These are phyloP conservation scores for Bufo gargarizans DNA, from an alignment of 2,113 vertebrate genomes.

Conservation along the genomic window DNA sequence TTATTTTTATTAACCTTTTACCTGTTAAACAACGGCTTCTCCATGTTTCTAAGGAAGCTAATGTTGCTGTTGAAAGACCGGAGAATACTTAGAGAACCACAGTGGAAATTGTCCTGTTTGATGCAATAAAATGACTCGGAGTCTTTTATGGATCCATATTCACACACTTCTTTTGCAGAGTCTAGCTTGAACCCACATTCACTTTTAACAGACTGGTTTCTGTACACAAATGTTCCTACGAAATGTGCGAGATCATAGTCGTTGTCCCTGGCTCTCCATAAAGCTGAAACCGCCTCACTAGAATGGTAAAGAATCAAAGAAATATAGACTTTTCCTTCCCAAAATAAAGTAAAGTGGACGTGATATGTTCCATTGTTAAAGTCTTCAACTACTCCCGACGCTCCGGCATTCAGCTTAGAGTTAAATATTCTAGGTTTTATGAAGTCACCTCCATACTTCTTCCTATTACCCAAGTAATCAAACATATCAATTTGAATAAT, in stretches of 20 bases:
- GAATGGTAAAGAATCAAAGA: slow-evolving; percentile 10
- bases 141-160: slow-evolving; percentile 52
- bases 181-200: slow-evolving; percentile 6
- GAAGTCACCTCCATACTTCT: slow-evolving; percentile 49
- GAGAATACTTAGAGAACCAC: slow-evolving; percentile 39
- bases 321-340: background rate
- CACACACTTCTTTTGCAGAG: slow-evolving; percentile 40
- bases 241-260: slow-evolving; percentile 14
- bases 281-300: background rate
- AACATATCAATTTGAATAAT: slow-evolving; percentile 43
- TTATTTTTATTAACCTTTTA: slow-evolving; percentile 28
- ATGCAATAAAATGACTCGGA: slow-evolving; percentile 61
- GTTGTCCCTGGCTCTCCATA: slow-evolving; percentile 22
- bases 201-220: background rate
- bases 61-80: background rate
- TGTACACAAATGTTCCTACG: background rate
- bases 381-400: background rate
- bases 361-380: slow-evolving; percentile 30
- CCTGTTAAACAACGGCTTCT: slow-evolving; percentile 59
- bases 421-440: slow-evolving; percentile 36
- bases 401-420: slow-evolving; percentile 1
- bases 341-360: slow-evolving; percentile 31
- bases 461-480: slow-evolving; percentile 33
- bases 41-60: slow-evolving; percentile 56
- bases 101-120: slow-evolving; percentile 53